Evolutionary conservation across 1,140 invertebrate species (phyloP), one percentile per base, ranked within the genome.

Genomic region (Papilio xuthus): DNA sequence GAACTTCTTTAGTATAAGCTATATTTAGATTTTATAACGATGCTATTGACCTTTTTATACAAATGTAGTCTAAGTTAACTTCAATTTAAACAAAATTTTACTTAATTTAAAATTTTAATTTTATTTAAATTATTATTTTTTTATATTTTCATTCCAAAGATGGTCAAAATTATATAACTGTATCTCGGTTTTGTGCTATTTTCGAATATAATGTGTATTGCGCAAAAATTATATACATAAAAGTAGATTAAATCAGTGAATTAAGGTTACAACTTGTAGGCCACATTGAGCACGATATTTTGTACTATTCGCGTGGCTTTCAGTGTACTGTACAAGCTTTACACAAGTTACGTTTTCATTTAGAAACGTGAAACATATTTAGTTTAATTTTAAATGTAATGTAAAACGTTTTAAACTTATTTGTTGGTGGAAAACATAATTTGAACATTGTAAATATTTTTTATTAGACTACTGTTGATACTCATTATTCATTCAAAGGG

Each of bases 271-370:
- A 67, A 15, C 12, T 67, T 28, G 60, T 32, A 13, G 60, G 23
- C 60, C 26, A 67, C 60, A 26, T 67, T 67, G 60, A 67, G 6
- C 26, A 67, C 23, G 23, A 67, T 67, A 18, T 63, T 23, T 67
- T 67, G 23, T 67, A 67, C 60, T 13, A 10, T 60, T 60, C 23
- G 60, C 23, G 26, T 18, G 60, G 26, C 60, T 67, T 28, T 28
- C 0, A 67, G 4, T 32, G 26, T 26, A 60, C 15, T 47, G 44
- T 32, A 1, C 13, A 28, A 26, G 23, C 26, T 60, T 60, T 28
- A 67, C 13, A 15, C 4, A 23, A 1, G 12, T 28, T 28, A 28
- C 60, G 1, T 63, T 13, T 63, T 28, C 28, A 9, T n/a, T 18
- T 18, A 53, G 32, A 32, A 13, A 50, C n/a, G n/a, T n/a, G n/a